phyloP scores from a whole-genome alignment of 2,888 invertebrate species.

The Eustalomyia histrio region DNA sequence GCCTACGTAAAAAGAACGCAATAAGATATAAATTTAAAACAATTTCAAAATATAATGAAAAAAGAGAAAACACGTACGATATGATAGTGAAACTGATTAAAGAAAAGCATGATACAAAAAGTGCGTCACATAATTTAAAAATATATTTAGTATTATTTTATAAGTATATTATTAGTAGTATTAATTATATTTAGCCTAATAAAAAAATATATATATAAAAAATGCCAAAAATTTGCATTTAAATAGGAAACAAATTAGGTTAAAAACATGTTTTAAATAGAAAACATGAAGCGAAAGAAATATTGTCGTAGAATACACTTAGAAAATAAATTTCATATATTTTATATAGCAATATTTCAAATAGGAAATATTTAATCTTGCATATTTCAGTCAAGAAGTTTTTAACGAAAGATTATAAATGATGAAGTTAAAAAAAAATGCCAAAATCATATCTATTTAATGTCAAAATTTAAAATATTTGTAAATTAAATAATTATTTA shows the following conservation, averaged over 20 bases:
- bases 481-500: too few species aligned
- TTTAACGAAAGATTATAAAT: too few species aligned
- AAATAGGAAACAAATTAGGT: neutral
- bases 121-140: constrained; percentile 4
- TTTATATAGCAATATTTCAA: too few species aligned
- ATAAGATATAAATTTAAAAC: neutral
- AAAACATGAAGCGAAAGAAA: neutral
- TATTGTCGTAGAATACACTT: too few species aligned
- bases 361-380: too few species aligned
- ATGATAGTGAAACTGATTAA: neutral
- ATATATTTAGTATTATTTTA: too few species aligned
- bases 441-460: neutral
- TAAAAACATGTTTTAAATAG: neutral
- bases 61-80: neutral
- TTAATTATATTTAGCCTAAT: too few species aligned
- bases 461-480: neutral
- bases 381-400: neutral
- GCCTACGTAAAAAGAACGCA: neutral
- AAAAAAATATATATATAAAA: neutral
- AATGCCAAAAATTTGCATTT: neutral
- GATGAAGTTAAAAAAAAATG: too few species aligned
- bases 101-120: neutral
- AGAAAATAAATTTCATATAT: too few species aligned
- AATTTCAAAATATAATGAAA: neutral
- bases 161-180: too few species aligned